Conservation (phyloP, 2,797 vertebrate genomes). For the Siniperca scherzeri region DNA sequence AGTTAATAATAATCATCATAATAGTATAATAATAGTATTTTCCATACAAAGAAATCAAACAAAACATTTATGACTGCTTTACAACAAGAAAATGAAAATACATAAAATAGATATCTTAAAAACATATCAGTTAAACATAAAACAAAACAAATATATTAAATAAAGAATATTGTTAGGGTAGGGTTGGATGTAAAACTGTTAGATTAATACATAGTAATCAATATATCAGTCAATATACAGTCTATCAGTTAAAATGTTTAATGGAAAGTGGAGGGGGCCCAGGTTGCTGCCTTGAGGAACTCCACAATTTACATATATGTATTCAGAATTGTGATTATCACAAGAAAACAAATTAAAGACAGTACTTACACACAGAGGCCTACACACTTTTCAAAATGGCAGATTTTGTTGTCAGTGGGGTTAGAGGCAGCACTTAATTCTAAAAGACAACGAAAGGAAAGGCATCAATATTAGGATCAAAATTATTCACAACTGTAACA, state of each 20-base stretch:
- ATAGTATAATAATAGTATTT: not conserved
- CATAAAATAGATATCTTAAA: not conserved
- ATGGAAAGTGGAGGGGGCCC: not conserved
- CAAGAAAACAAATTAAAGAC: not conserved
- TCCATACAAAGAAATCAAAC: not conserved
- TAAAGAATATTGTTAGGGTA: not conserved
- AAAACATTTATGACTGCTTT: not conserved
- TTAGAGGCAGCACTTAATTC: not conserved
- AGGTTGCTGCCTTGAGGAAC: slow-evolving; percentile 34
- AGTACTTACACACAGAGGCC: not conserved
- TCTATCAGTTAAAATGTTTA: not conserved
- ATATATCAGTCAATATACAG: not conserved
- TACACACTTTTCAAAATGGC: not conserved
- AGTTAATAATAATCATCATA: not conserved
- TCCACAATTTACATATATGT: not conserved
- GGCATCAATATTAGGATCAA: not conserved
- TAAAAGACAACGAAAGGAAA: not conserved
- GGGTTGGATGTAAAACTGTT: not conserved
- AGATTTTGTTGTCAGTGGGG: not conserved
- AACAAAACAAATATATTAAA: not conserved
- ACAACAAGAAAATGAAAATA: not conserved
- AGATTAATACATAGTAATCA: not conserved
- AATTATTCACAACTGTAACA: not conserved
- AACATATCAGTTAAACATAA: not conserved
- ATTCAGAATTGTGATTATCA: not conserved